These are phyloP conservation scores for Diceros bicornis DNA, from an alignment of 2,797 vertebrate genomes.

Conservation along the genomic window DNA sequence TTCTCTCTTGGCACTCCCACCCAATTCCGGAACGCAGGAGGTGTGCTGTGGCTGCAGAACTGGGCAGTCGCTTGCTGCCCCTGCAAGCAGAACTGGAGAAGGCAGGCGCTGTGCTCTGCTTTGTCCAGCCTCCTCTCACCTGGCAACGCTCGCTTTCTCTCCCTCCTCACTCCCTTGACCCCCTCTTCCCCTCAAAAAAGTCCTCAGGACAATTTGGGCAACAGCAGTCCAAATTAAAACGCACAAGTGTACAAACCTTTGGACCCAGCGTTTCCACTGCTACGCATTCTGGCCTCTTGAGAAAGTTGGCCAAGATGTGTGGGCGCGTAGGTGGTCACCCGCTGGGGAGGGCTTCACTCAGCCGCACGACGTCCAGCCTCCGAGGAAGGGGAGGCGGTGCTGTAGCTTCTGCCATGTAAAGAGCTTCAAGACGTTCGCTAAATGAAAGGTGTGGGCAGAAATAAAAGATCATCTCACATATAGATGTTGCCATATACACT, in stretches of 20 bases:
- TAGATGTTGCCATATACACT: not conserved
- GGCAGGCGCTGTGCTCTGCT: not conserved
- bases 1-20: not conserved
- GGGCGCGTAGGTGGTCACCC: no score
- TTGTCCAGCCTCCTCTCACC: not conserved
- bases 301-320: not conserved
- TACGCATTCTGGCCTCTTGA: not conserved
- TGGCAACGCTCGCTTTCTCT: not conserved
- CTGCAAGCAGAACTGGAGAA: not conserved
- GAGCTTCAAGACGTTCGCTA: not conserved
- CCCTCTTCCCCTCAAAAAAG: not conserved
- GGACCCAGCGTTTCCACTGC: not conserved
- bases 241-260: not conserved
- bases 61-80: conserved; percentile 5
- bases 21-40: not conserved
- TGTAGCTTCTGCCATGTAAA: not conserved
- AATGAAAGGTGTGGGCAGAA: not conserved
- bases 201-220: not conserved
- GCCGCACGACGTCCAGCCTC: not conserved
- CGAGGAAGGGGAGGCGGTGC: not conserved
- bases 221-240: not conserved
- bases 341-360: not conserved
- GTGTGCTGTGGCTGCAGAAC: not conserved
- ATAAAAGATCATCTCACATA: not conserved
- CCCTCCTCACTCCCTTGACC: not conserved